Percentiles rank a stretch among this genome's conserved stretches.
Evolutionary conservation across 2,888 invertebrate genomes (phyloP).

Genomic region (Ischnura elegans): DNA sequence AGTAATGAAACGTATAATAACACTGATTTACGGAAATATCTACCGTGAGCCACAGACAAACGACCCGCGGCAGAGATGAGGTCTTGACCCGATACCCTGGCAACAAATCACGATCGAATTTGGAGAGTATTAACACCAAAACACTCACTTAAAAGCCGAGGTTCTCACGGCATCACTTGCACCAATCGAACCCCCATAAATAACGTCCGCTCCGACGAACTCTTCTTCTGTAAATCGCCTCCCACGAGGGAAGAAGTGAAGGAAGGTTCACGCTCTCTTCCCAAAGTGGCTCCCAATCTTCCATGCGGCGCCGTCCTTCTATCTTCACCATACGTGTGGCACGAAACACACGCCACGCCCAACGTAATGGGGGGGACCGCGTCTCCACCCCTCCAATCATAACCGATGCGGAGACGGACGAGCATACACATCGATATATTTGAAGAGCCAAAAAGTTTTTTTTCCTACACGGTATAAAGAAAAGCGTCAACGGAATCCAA

Average conservation of each 20-base stretch:
- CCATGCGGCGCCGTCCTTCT: constrained; percentile 24
- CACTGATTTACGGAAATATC: not conserved
- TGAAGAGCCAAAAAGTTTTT: not conserved
- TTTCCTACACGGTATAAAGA: not conserved
- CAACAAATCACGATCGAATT: not conserved
- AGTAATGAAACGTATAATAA: not conserved
- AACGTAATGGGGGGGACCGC: not conserved
- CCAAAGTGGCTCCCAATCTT: not conserved
- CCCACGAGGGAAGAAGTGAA: not conserved
- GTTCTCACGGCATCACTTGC: constrained; percentile 5
- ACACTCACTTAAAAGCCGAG: not conserved
- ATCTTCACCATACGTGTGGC: not conserved
- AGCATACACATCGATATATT: constrained; percentile 29
- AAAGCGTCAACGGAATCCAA: not conserved
- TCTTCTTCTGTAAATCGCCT: not conserved
- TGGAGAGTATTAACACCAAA: constrained; percentile 7
- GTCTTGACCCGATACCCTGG: not conserved
- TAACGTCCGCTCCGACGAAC: not conserved
- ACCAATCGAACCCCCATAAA: not conserved
- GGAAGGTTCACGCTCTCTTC: constrained; percentile 45
- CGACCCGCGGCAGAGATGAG: no score
- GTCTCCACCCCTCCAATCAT: constrained; percentile 10
- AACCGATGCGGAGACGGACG: not conserved
- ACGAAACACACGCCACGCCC: constrained; percentile 28
- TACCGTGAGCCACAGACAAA: not conserved